Conservation (phyloP, 2,888 invertebrate genomes). For the Apotomis betuletana region DNA sequence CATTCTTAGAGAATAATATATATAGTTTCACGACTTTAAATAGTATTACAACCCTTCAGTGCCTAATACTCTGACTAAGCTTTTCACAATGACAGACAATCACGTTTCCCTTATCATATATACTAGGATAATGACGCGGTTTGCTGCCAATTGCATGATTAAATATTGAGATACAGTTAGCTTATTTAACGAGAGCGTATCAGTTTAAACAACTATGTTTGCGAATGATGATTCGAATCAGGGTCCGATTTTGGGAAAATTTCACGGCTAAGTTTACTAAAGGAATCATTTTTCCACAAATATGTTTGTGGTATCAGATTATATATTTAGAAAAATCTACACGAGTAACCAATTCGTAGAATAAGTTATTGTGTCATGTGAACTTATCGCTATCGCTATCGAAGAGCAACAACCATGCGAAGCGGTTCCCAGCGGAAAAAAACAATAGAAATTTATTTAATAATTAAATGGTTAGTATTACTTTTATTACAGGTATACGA, state of each 20-base stretch:
- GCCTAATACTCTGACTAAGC: not conserved
- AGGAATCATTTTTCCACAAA: not conserved
- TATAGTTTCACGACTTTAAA: not conserved
- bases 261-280: conserved; percentile 4
- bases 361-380: too few species aligned
- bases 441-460: too few species aligned
- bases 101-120: conserved; percentile 14
- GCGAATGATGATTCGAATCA: conserved; percentile 18
- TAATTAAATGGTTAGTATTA: too few species aligned
- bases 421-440: too few species aligned
- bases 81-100: conserved; percentile 12
- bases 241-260: conserved; percentile 30
- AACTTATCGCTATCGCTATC: too few species aligned
- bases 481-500: too few species aligned
- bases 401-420: too few species aligned
- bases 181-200: conserved; percentile 29
- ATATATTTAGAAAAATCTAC: too few species aligned
- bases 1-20: conserved; percentile 39
- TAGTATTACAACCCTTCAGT: not conserved
- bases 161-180: conserved; percentile 43
- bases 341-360: too few species aligned
- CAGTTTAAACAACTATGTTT: conserved; percentile 30
- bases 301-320: conserved; percentile 1
- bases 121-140: conserved; percentile 50
- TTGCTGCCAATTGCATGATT: conserved; percentile 48